A percentile compares a stretch with the other conserved stretches of the same genome.
phyloP scores from a whole-genome alignment of 2,113 vertebrate genomes.

The Ciconia boyciana region DNA sequence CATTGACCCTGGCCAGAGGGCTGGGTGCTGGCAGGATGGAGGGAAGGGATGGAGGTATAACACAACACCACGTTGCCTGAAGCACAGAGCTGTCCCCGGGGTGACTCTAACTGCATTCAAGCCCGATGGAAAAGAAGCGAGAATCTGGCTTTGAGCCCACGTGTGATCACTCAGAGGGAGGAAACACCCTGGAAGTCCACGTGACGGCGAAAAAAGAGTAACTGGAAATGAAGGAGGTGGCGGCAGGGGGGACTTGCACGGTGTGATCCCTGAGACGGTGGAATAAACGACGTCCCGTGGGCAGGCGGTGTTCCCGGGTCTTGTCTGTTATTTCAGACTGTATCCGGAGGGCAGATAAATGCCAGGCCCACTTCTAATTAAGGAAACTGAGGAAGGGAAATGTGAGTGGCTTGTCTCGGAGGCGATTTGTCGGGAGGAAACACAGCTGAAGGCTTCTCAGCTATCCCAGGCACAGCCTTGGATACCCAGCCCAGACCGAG shows the following conservation, averaged over 20 bases:
- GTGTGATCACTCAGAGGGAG: not conserved
- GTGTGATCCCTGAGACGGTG: not conserved
- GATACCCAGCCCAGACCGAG: not conserved
- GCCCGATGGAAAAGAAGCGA: not conserved
- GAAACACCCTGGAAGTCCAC: conserved; percentile 9
- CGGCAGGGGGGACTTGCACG: not conserved
- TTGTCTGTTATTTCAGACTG: conserved; percentile 49
- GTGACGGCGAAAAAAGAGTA: not conserved
- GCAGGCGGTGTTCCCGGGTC: not conserved
- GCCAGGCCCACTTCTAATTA: conserved; percentile 29
- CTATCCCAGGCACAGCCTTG: not conserved
- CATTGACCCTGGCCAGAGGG: not conserved
- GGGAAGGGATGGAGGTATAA: not conserved
- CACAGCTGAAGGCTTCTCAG: not conserved
- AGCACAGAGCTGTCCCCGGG: not conserved
- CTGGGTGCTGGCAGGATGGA: not conserved
- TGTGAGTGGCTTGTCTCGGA: not conserved
- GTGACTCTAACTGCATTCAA: not conserved
- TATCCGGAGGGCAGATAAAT: conserved; percentile 5
- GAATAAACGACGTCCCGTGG: not conserved
- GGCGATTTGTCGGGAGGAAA: not conserved
- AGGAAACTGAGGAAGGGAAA: conserved; percentile 41
- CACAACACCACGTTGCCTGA: not conserved
- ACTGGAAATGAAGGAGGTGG: not conserved
- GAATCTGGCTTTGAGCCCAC: not conserved